phyloP scores from a whole-genome alignment of 92 coral and sea anemone genomes.

The Paragorgia papillata region DNA sequence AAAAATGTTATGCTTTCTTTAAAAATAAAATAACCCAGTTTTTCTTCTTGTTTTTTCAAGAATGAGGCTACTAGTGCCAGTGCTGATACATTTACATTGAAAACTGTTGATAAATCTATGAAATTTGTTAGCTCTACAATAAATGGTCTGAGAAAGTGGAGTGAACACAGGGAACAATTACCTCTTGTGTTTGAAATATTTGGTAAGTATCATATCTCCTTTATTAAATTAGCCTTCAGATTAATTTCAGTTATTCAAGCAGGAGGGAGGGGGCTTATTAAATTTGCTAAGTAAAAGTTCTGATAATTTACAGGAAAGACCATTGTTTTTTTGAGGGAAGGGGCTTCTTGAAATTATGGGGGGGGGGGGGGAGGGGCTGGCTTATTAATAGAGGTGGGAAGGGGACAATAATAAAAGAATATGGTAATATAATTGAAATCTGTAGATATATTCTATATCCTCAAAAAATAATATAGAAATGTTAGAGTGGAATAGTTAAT shows the following conservation, averaged over 20 bases:
- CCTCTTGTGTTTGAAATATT: constrained; percentile 72
- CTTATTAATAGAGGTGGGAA: no score
- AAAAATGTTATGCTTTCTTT: not conserved
- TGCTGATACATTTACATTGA: constrained; percentile 14
- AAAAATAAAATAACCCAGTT: constrained; percentile 2
- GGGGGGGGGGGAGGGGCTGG: no score
- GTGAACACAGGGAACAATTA: constrained; percentile 69
- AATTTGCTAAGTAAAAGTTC: no score
- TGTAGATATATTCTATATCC: no score
- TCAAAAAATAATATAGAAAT: no score
- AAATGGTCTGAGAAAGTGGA: constrained; percentile 72
- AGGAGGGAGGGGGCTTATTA: no score
- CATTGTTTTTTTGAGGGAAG: no score
- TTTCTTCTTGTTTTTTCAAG: not conserved
- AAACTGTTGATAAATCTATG: constrained; percentile 67
- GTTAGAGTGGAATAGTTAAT: no score
- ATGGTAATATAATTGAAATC: no score
- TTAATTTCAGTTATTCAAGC: not conserved
- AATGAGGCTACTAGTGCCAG: not conserved
- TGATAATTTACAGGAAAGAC: no score
- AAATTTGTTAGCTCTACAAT: constrained; percentile 75
- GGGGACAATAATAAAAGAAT: no score
- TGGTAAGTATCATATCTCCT: constrained; percentile 57
- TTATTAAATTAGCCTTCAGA: not conserved
- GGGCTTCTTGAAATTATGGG: no score